These are phyloP conservation scores for Parochlus steinenii DNA, from an alignment of 2,888 invertebrate genomes.

Conservation along the genomic window DNA sequence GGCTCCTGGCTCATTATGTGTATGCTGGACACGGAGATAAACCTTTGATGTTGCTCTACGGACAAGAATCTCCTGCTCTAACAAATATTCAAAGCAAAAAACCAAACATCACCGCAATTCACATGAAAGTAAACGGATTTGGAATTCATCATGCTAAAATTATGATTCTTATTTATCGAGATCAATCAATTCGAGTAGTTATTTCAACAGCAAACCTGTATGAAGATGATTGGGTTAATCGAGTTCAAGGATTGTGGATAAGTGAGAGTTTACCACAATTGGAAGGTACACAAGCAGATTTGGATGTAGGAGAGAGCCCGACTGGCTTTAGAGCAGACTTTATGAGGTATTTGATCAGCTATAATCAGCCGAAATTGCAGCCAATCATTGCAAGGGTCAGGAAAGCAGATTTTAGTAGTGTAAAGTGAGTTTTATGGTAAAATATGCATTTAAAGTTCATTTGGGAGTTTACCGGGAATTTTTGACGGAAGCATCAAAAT, in stretches of 20 bases:
- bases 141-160: conserved; percentile 86
- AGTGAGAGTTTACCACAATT: conserved; percentile 47
- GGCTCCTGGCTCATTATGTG: conserved; percentile 74
- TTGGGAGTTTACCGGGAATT: neutral
- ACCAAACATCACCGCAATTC: conserved; percentile 47
- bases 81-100: conserved; percentile 37
- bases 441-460: conserved; percentile 1
- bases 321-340: conserved; percentile 71
- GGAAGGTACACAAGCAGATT: conserved; percentile 32
- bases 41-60: conserved; percentile 60
- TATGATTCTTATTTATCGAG: conserved; percentile 69
- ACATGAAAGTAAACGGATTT: conserved; percentile 54
- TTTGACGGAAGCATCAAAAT: neutral
- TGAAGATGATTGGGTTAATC: conserved; percentile 81
- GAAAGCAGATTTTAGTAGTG: conserved; percentile 61
- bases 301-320: conserved; percentile 54
- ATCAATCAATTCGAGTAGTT: conserved; percentile 66
- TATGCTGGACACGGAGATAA: conserved; percentile 56
- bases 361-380: conserved; percentile 47
- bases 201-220: conserved; percentile 88
- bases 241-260: conserved; percentile 90
- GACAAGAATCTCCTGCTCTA: conserved; percentile 49
- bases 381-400: conserved; percentile 59
- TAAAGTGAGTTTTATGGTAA: conserved; percentile 68
- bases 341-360: conserved; percentile 56